phyloP scores from a whole-genome alignment of 2,888 invertebrate genomes.

The Pterostichus madidus region DNA sequence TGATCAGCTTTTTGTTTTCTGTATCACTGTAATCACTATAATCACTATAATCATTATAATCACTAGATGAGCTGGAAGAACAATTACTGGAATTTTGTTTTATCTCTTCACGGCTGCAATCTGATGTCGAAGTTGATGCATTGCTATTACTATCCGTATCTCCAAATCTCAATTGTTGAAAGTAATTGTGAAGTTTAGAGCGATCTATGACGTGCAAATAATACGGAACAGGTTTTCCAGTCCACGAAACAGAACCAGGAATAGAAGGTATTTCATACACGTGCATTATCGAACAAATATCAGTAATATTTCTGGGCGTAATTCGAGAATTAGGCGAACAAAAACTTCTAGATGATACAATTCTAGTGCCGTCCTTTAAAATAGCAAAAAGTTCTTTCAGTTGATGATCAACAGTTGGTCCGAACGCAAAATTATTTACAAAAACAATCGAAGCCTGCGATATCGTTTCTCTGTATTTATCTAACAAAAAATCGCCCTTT shows the following conservation, averaged over 20 bases:
- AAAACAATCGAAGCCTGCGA: constrained; percentile 94
- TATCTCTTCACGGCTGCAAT: not conserved
- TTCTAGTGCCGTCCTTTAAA: constrained; percentile 92
- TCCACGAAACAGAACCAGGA: constrained; percentile 97
- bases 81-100: no score
- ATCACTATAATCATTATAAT: not conserved
- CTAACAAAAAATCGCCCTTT: constrained; percentile 93
- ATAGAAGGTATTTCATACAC: constrained; percentile 94
- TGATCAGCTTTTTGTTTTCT: no score
- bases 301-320: constrained; percentile 94
- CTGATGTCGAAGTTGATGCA: not conserved
- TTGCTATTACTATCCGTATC: not conserved
- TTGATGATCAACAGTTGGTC: constrained; percentile 94
- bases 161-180: constrained; percentile 86
- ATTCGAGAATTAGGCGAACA: constrained; percentile 96
- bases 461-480: constrained; percentile 92
- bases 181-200: constrained; percentile 94
- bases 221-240: constrained; percentile 96
- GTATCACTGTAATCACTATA: not conserved
- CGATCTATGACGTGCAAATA: constrained; percentile 97
- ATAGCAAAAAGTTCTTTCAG: constrained; percentile 94
- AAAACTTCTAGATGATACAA: constrained; percentile 97
- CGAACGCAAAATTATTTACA: constrained; percentile 98
- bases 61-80: not conserved
- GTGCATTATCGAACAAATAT: constrained; percentile 97